Percentiles rank a stretch among this genome's conserved stretches.
Conservation (phyloP, 2,113 vertebrate genomes). For the Plestiodon gilberti region DNA sequence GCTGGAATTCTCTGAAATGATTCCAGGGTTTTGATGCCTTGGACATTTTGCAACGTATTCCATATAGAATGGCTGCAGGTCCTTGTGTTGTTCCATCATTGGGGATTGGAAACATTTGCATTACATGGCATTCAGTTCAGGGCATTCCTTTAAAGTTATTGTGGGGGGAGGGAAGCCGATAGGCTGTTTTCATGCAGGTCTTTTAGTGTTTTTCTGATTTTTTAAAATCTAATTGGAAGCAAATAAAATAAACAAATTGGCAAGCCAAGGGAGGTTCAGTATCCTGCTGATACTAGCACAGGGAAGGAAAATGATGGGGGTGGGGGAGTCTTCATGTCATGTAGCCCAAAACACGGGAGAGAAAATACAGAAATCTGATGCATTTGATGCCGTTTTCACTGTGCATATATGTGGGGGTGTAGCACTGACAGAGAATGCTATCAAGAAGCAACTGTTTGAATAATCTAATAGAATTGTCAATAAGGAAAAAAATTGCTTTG, state of each 20-base stretch:
- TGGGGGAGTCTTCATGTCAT: slow-evolving; percentile 14
- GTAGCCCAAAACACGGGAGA: slow-evolving; percentile 32
- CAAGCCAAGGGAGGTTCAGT: slow-evolving; percentile 55
- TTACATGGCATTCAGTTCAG: too few relatives aligned
- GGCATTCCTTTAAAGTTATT: too few relatives aligned
- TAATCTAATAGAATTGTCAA: not conserved
- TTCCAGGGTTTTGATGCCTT: too few relatives aligned
- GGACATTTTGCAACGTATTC: too few relatives aligned
- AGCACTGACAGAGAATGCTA: not conserved
- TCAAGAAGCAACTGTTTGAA: not conserved
- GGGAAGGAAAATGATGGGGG: slow-evolving; percentile 55
- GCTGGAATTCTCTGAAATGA: too few relatives aligned
- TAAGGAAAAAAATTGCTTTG: not conserved
- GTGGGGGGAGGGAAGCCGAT: not conserved
- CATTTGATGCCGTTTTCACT: not conserved
- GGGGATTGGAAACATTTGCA: too few relatives aligned
- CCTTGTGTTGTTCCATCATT: too few relatives aligned
- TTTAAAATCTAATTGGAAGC: slow-evolving; percentile 48
- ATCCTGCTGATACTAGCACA: slow-evolving; percentile 62
- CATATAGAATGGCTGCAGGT: too few relatives aligned
- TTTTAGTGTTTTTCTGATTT: slow-evolving; percentile 41
- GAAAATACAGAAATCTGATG: slow-evolving; percentile 8
- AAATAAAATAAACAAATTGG: slow-evolving; percentile 57
- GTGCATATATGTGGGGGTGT: not conserved
- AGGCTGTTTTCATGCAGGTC: slow-evolving; percentile 3